Base-by-base conservation (phyloP, 2,113 vertebrate species). In the Alexandromys fortis region DNA sequence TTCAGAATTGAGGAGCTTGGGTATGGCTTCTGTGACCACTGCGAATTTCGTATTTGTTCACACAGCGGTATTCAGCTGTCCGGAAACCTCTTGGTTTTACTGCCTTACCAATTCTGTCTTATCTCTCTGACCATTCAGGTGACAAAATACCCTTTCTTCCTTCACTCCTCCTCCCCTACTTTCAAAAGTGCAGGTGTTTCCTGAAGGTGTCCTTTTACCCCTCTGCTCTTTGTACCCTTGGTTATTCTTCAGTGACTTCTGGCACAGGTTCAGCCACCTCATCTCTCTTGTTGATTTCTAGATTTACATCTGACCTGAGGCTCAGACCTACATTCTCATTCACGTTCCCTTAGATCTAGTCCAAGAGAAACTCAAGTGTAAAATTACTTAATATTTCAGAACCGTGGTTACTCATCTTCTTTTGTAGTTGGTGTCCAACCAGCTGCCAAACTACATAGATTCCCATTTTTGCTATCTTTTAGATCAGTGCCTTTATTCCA, bases 141-240 rank as follows among this genome's bases (percentile, higher is more conserved):
- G 45, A 63, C 83, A 89, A 79, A 73, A 1, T 73, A 70, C 86
- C 26, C 8, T 52, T n/a, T 78, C n/a, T 67, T 79, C 65, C 42
- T 93, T 89, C 26, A 42, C 17, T 79, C 22, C 2, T 24, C 45
- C 78, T 33, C 76, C 49, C 38, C 35, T 70, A 24, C 28, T 45
- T 38, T 67, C 76, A 61, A 96, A 94, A 96, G 76, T 72, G 28
- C n/a, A 47, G 21, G 16, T 94, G 75, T 78, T 83, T 45, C 55
- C 35, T 73, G 89, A 70, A 75, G 26, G 22, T 63, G 82, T 89
- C 10, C 28, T 81, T 85, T 75, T 30, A 11, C 55, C 22, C 49
- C 70, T 72, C 83, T 87, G 73, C 35, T 76, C 28, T 79, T 78
- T 81, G 38, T 81, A 6, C 26, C 79, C 38, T 35, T 45, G 42